phyloP scores from a whole-genome alignment of 2,888 invertebrate genomes.

The Scaptomyza reducta region DNA sequence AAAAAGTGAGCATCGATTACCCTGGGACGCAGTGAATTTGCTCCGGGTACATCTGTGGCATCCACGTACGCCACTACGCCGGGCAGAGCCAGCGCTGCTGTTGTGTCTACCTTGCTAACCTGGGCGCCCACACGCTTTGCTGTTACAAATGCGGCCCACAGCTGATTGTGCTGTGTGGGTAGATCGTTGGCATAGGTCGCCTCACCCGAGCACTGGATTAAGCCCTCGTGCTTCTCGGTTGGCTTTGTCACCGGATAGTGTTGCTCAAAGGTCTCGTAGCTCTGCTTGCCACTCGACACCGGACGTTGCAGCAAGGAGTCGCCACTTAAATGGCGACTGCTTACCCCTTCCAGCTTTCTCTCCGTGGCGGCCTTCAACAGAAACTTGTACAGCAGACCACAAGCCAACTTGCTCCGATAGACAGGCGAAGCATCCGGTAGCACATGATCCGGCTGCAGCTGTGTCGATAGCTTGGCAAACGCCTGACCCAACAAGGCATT shows the following conservation, averaged over 20 bases:
- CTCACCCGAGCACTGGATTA: slow-evolving; percentile 89
- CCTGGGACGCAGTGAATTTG: slow-evolving; percentile 85
- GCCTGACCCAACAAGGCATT: slow-evolving; percentile 83
- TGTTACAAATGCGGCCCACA: slow-evolving; percentile 87
- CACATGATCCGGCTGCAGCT: slow-evolving; percentile 87
- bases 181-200: slow-evolving; percentile 91
- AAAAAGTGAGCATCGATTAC: slow-evolving; percentile 78
- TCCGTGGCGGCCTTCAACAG: slow-evolving; percentile 86
- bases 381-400: slow-evolving; percentile 92
- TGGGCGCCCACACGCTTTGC: slow-evolving; percentile 86
- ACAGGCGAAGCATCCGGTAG: slow-evolving; percentile 88
- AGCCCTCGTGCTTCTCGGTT: slow-evolving; percentile 89
- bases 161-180: slow-evolving; percentile 87
- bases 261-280: slow-evolving; percentile 88
- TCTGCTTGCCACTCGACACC: slow-evolving; percentile 88
- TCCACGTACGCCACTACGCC: slow-evolving; percentile 87
- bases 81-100: slow-evolving; percentile 86
- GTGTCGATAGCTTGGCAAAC: slow-evolving; percentile 85
- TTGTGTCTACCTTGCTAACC: slow-evolving; percentile 86
- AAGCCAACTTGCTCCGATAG: slow-evolving; percentile 89
- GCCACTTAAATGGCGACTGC: slow-evolving; percentile 86
- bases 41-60: slow-evolving; percentile 87
- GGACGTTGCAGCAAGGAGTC: slow-evolving; percentile 86
- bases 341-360: slow-evolving; percentile 83
- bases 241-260: slow-evolving; percentile 91